Evolutionary conservation across 2,113 vertebrate species (phyloP).

Genomic region (Mobula hypostoma): DNA sequence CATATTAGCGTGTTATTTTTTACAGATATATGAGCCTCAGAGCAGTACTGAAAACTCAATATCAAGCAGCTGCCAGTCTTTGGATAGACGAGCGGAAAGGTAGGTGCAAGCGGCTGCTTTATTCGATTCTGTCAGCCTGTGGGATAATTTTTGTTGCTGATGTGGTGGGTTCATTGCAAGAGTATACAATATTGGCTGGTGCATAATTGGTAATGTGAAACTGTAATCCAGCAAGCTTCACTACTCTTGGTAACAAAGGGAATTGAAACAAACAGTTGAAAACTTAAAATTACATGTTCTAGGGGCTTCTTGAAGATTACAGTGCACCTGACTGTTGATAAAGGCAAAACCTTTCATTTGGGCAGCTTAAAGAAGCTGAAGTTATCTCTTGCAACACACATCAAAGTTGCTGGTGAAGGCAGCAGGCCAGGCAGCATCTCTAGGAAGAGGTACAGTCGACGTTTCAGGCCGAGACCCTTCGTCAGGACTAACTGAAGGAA

Average conservation of each 20-base stretch:
- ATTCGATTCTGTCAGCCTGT: neutral
- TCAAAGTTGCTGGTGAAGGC: no score
- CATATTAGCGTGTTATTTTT: slow-evolving; percentile 19
- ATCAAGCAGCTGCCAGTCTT: slow-evolving; percentile 89
- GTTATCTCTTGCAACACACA: no score
- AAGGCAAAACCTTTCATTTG: neutral
- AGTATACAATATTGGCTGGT: neutral
- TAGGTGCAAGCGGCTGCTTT: slow-evolving; percentile 47
- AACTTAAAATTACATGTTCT: neutral
- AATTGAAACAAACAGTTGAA: neutral
- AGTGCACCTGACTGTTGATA: neutral
- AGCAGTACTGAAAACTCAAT: slow-evolving; percentile 89
- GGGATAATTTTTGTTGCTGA: neutral
- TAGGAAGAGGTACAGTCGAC: no score
- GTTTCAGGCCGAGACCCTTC: no score
- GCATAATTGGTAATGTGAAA: neutral
- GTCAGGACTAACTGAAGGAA: no score
- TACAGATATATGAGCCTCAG: slow-evolving; percentile 82
- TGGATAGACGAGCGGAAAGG: slow-evolving; percentile 89
- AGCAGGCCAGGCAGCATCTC: no score
- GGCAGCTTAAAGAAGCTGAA: neutral
- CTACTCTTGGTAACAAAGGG: neutral
- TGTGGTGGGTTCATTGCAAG: neutral
- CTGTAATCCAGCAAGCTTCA: neutral
- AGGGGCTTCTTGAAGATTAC: neutral